Conservation (phyloP, 2,113 vertebrate genomes). For the Rafetus swinhoei region DNA sequence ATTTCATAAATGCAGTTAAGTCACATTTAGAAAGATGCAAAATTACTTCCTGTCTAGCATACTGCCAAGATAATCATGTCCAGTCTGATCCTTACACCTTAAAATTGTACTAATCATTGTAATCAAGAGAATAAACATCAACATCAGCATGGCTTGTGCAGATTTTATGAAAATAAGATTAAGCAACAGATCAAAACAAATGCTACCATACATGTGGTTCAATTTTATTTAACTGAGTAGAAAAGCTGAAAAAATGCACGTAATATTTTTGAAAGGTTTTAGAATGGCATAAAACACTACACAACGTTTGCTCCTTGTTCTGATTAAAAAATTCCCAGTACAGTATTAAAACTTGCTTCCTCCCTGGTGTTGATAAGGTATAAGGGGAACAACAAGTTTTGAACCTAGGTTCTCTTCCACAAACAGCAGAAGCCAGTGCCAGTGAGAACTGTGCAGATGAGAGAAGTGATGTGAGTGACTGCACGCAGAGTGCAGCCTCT, state of each 20-base stretch:
- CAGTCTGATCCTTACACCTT: neutral
- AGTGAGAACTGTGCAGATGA: neutral
- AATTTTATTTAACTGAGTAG: neutral
- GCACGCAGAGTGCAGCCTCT: neutral
- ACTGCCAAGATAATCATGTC: neutral
- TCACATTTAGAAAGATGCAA: neutral
- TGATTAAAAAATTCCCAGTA: neutral
- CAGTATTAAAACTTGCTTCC: neutral
- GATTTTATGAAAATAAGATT: neutral
- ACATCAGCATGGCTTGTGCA: neutral
- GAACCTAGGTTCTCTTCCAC: neutral
- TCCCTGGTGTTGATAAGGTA: neutral
- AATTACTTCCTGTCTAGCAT: neutral
- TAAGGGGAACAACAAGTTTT: neutral
- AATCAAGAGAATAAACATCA: neutral
- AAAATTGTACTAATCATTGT: neutral
- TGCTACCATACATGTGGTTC: neutral
- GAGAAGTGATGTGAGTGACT: neutral
- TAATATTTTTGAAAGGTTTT: neutral
- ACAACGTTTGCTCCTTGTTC: neutral
- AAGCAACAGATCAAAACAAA: neutral
- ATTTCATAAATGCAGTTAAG: neutral
- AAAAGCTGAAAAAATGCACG: neutral
- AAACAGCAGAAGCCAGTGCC: fast-evolving
- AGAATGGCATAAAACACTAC: neutral